Conservation (phyloP, 2,797 vertebrate genomes). For the Spinibarbus caldwelli region DNA sequence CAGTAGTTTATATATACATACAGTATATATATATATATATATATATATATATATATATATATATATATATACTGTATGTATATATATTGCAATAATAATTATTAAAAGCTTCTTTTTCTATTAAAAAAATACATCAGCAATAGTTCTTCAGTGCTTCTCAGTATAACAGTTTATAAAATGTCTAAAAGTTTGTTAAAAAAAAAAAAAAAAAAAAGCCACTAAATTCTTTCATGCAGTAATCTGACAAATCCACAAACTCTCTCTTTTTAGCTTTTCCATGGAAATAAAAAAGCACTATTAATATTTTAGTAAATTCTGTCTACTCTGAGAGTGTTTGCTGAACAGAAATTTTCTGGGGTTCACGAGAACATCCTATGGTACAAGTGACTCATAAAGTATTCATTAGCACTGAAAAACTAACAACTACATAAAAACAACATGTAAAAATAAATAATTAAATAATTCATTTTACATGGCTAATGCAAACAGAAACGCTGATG, state of each 20-base stretch:
- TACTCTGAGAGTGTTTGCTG: neutral
- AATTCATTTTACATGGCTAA: neutral
- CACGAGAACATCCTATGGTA: neutral
- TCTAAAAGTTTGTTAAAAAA: too few relatives aligned
- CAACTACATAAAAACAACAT: slow-evolving; percentile 3
- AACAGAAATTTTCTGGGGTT: slow-evolving; percentile 11
- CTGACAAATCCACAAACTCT: neutral
- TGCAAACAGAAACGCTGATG: neutral
- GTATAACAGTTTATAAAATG: neutral
- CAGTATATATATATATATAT: too few relatives aligned
- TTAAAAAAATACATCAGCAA: too few relatives aligned
- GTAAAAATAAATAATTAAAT: slow-evolving; percentile 34
- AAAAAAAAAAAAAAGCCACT: too few relatives aligned
- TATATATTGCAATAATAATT: too few relatives aligned
- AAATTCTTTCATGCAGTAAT: neutral
- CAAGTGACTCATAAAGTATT: slow-evolving; percentile 15
- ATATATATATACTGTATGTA: too few relatives aligned
- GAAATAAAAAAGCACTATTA: slow-evolving; percentile 6
- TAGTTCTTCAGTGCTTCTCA: too few relatives aligned
- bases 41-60: too few relatives aligned
- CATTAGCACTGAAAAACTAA: neutral
- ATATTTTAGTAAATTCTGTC: slow-evolving; percentile 3
- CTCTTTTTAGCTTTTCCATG: neutral
- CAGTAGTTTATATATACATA: too few relatives aligned
- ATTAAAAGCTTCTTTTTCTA: too few relatives aligned